These are phyloP conservation scores for Mamestra configurata DNA, from an alignment of 1,140 invertebrate genomes.

Conservation along the genomic window DNA sequence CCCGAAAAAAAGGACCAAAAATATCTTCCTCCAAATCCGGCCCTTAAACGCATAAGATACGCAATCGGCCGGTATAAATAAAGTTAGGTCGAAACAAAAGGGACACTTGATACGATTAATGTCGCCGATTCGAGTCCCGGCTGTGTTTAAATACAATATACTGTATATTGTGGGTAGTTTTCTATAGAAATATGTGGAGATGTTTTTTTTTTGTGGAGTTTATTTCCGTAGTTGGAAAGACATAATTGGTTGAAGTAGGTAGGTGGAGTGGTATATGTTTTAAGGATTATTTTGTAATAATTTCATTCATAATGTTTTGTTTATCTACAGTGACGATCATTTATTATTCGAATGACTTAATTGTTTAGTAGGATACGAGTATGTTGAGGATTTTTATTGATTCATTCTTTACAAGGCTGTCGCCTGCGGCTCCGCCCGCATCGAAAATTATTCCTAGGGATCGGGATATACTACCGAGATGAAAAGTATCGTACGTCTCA, in stretches of 20 bases:
- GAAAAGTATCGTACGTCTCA: too few species aligned
- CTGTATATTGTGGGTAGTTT: constrained; percentile 35
- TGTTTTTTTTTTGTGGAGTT: constrained; percentile 38
- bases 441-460: too few species aligned
- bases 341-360: too few species aligned
- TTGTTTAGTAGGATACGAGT: too few species aligned
- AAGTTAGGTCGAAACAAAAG: constrained; percentile 73
- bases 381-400: too few species aligned
- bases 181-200: constrained; percentile 52
- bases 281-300: neutral
- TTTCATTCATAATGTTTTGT: too few species aligned
- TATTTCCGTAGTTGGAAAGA: neutral
- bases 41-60: constrained; percentile 45
- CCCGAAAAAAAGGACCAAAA: neutral
- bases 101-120: constrained; percentile 70
- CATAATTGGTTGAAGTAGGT: neutral
- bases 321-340: too few species aligned
- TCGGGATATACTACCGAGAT: too few species aligned
- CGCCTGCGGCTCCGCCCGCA: too few species aligned
- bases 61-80: constrained; percentile 69
- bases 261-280: neutral
- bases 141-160: constrained; percentile 65
- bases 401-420: too few species aligned
- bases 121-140: constrained; percentile 66
- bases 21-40: constrained; percentile 26